Conservation (phyloP, 2,797 vertebrate genomes). For the Chanos chanos region DNA sequence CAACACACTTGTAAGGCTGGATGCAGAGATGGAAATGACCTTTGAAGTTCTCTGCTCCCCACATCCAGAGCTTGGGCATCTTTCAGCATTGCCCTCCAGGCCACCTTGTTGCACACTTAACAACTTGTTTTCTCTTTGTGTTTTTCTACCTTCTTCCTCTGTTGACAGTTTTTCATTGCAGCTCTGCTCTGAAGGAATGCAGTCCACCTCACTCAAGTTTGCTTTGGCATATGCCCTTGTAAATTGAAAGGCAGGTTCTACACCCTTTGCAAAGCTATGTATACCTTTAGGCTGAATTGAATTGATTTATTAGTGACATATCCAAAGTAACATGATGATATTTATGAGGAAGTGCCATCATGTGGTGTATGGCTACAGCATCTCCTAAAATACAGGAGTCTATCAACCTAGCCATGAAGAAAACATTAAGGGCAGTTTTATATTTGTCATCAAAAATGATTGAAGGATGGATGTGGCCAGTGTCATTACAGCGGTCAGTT, state of each 20-base stretch:
- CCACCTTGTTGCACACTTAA: slow-evolving; percentile 73
- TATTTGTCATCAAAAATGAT: slow-evolving; percentile 14
- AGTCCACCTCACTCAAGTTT: slow-evolving; percentile 57
- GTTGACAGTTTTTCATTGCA: slow-evolving; percentile 69
- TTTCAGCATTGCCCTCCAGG: slow-evolving; percentile 70
- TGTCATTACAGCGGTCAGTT: slow-evolving; percentile 41
- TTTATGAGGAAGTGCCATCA: slow-evolving; percentile 46
- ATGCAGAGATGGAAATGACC: slow-evolving; percentile 46
- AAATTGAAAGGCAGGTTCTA: slow-evolving; percentile 56
- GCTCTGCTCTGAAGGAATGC: slow-evolving; percentile 58
- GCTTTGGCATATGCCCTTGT: slow-evolving; percentile 60
- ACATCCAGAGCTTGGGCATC: slow-evolving; percentile 61
- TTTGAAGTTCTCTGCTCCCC: slow-evolving; percentile 64
- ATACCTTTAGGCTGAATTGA: slow-evolving; percentile 44
- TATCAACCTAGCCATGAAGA: too few relatives aligned
- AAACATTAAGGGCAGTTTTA: background rate
- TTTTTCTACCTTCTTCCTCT: slow-evolving; percentile 60
- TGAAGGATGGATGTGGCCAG: slow-evolving; percentile 35
- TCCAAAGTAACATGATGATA: slow-evolving; percentile 46
- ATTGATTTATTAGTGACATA: slow-evolving; percentile 54
- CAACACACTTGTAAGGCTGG: slow-evolving; percentile 52
- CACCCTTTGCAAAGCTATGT: slow-evolving; percentile 42
- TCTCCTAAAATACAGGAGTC: too few relatives aligned
- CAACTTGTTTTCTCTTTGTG: slow-evolving; percentile 70
- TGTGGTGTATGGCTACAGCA: too few relatives aligned